Conservation (phyloP, 2,888 invertebrate genomes). For the Sarcophaga rosellei region DNA sequence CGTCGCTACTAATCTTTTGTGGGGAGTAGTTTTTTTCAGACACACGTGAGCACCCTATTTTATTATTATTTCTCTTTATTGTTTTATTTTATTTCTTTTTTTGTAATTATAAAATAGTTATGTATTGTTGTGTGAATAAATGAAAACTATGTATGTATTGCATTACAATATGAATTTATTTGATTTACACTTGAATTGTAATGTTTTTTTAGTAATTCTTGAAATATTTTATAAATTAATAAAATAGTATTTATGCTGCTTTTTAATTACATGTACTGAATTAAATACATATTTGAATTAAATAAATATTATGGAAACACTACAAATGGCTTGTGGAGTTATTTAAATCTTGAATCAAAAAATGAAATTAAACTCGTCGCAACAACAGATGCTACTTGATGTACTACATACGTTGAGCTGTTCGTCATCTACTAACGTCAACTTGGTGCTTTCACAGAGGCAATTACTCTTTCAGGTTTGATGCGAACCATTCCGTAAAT, state of each 20-base stretch:
- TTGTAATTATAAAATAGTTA: conserved; percentile 7
- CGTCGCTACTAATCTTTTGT: neutral
- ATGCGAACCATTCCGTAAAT: too few species aligned
- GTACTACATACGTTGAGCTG: too few species aligned
- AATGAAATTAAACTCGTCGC: too few species aligned
- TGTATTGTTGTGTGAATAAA: conserved; percentile 45
- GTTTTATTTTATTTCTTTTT: neutral
- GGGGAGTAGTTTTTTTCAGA: neutral
- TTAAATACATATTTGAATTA: conserved; percentile 34
- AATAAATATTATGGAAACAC: conserved; percentile 47
- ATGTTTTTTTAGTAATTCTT: conserved; percentile 44
- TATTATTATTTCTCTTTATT: neutral
- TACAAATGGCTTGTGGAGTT: too few species aligned
- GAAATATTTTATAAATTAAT: conserved; percentile 42
- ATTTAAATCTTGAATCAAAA: too few species aligned
- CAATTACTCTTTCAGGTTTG: too few species aligned
- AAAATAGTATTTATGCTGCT: conserved; percentile 13
- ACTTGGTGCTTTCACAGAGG: too few species aligned
- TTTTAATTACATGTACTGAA: conserved; percentile 44
- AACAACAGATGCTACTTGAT: too few species aligned
- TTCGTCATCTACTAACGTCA: too few species aligned
- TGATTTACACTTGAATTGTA: conserved; percentile 33
- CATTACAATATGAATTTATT: conserved; percentile 13
- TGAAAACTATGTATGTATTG: neutral
- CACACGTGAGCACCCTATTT: conserved; percentile 14